Percentiles rank a stretch among this genome's conserved stretches.
These are phyloP conservation scores for Pemphigus obesinymphae DNA, from an alignment of 1,140 invertebrate species.

Conservation along the genomic window DNA sequence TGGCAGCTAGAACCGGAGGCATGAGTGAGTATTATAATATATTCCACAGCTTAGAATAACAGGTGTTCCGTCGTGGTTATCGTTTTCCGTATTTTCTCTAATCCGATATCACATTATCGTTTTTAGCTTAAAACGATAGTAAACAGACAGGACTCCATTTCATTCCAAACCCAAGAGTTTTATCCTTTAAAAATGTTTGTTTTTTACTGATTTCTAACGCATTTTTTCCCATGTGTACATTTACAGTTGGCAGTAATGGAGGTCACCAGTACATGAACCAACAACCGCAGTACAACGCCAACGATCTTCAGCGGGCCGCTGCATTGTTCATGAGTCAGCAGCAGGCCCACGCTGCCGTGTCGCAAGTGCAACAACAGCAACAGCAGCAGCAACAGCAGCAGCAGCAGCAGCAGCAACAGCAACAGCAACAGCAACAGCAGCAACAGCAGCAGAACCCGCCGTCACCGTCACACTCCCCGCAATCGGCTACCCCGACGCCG, in stretches of 20 bases:
- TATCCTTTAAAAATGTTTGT: neutral
- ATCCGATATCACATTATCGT: neutral
- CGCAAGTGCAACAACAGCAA: constrained; percentile 33
- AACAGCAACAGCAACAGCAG: constrained; percentile 39
- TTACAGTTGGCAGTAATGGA: constrained; percentile 44
- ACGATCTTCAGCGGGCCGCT: constrained; percentile 66
- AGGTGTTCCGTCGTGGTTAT: too few species aligned
- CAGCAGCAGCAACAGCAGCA: constrained; percentile 36
- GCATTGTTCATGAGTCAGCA: constrained; percentile 60
- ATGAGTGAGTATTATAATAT: constrained; percentile 24
- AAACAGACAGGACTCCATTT: too few species aligned
- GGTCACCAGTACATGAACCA: constrained; percentile 47
- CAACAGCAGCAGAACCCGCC: constrained; percentile 30
- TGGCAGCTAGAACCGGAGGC: constrained; percentile 48
- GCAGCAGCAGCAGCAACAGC: neutral
- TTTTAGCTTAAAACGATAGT: too few species aligned
- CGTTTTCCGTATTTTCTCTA: neutral
- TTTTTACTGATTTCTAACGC: neutral
- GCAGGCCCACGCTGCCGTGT: constrained; percentile 42
- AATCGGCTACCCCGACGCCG: constrained; percentile 33
- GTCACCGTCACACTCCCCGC: constrained; percentile 13
- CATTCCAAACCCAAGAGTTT: too few species aligned
- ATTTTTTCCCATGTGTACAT: too few species aligned
- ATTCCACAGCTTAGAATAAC: too few species aligned
- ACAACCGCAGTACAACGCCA: constrained; percentile 60